These are phyloP conservation scores for Todus mexicanus DNA, from an alignment of 2,797 vertebrate genomes.

Conservation along the genomic window DNA sequence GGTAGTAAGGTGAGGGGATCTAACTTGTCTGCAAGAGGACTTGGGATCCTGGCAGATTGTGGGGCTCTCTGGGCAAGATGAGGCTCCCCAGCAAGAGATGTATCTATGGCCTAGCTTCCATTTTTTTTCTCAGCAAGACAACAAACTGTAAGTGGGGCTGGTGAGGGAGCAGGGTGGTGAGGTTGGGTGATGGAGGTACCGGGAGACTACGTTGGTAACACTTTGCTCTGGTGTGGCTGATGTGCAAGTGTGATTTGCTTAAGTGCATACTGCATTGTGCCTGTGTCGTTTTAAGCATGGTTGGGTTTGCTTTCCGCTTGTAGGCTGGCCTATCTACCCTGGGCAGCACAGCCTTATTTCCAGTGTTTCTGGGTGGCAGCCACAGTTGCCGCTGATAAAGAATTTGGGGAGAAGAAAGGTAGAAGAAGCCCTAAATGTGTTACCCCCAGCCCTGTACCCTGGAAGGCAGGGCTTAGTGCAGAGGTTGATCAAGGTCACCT, in stretches of 20 bases:
- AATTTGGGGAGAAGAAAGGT: not conserved
- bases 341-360: too few relatives aligned
- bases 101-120: not conserved
- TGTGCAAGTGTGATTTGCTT: not conserved
- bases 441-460: fast-evolving
- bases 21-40: not conserved
- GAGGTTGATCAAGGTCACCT: not conserved
- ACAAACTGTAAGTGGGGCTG: not conserved
- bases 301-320: not conserved
- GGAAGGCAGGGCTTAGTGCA: not conserved
- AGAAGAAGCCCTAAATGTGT: not conserved
- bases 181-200: fast-evolving
- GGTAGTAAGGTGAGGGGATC: too few relatives aligned
- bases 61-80: fast-evolving
- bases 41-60: not conserved
- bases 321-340: not conserved
- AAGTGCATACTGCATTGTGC: not conserved
- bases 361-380: not conserved
- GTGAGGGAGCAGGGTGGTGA: not conserved
- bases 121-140: not conserved
- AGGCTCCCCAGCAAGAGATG: not conserved
- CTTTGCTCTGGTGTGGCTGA: not conserved
- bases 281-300: fast-evolving
- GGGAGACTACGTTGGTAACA: fast-evolving
- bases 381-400: not conserved